phyloP scores from a whole-genome alignment of 2,113 vertebrate genomes.

The Carassius carassius region DNA sequence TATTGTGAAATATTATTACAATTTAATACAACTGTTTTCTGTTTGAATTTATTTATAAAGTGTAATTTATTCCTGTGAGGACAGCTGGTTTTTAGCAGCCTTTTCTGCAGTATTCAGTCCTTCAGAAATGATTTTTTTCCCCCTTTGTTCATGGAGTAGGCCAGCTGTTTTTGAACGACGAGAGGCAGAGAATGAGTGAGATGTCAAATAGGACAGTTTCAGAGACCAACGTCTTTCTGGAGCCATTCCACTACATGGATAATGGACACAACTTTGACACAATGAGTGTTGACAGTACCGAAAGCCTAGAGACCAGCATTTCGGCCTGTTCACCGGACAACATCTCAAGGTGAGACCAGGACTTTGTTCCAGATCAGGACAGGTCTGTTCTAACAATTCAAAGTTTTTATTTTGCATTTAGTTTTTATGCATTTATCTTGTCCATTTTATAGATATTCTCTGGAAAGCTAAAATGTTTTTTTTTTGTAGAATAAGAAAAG shows the following conservation, averaged over 20 bases:
- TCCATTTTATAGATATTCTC: background rate
- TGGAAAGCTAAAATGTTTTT: background rate
- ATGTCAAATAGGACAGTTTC: conserved; percentile 86
- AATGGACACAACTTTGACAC: conserved; percentile 84
- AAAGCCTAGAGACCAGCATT: conserved; percentile 93
- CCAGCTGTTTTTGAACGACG: conserved; percentile 78
- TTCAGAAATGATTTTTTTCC: too few species aligned
- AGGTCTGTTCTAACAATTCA: background rate
- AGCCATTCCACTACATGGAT: conserved; percentile 84
- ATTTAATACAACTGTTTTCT: too few species aligned
- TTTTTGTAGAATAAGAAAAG: background rate
- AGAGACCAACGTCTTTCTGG: conserved; percentile 84
- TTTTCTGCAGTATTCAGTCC: too few species aligned
- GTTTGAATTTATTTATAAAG: too few species aligned
- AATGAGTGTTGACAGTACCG: conserved; percentile 87
- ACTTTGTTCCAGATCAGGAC: background rate
- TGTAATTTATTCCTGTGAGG: too few species aligned
- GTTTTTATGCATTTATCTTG: background rate
- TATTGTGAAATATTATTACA: too few species aligned
- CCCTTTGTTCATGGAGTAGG: conserved; percentile 65
- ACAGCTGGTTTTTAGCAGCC: too few species aligned
- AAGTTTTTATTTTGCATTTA: background rate
- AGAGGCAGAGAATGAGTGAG: conserved; percentile 82
- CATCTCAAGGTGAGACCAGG: conserved; percentile 83
- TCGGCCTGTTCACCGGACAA: conserved; percentile 94